Percentiles rank a stretch among this genome's conserved stretches.
Conservation (phyloP, 2,113 vertebrate genomes). For the Zeus faber region DNA sequence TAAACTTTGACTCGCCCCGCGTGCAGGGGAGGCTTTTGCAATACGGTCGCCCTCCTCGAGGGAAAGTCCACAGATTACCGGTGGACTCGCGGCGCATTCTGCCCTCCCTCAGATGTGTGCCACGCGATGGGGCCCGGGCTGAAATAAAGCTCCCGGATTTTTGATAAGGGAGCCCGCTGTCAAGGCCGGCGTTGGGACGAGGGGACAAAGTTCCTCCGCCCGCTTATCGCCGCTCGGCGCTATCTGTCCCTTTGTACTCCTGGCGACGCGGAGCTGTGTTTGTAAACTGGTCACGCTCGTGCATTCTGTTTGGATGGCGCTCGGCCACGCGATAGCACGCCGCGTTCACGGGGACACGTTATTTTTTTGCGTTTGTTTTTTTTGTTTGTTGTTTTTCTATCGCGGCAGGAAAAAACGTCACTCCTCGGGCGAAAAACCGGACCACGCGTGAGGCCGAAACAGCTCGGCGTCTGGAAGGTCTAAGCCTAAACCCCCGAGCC, state of each 20-base stretch:
- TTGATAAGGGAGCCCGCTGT: conserved; percentile 54
- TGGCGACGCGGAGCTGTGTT: conserved; percentile 42
- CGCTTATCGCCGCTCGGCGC: conserved; percentile 44
- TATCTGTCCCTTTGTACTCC: conserved; percentile 56
- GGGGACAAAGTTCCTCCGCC: conserved; percentile 69
- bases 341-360: too few relatives aligned
- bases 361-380: too few relatives aligned
- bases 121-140: conserved; percentile 31
- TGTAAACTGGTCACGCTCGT: conserved; percentile 50
- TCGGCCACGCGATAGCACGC: conserved; percentile 18
- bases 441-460: too few relatives aligned
- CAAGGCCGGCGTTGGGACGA: conserved; percentile 37
- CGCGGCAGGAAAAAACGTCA: too few relatives aligned
- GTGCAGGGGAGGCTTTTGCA: conserved; percentile 62
- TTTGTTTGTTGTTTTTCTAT: too few relatives aligned
- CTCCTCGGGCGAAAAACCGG: too few relatives aligned
- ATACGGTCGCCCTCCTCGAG: conserved; percentile 31
- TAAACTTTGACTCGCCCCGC: conserved; percentile 60
- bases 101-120: conserved; percentile 46
- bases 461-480: too few relatives aligned
- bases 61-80: conserved; percentile 46
- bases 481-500: too few relatives aligned
- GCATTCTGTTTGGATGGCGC: conserved; percentile 35
- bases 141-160: conserved; percentile 47
- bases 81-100: conserved; percentile 14